Evolutionary conservation across 2,113 vertebrate species (phyloP), one percentile per base, ranked within the genome.

Genomic region (Turnix velox): DNA sequence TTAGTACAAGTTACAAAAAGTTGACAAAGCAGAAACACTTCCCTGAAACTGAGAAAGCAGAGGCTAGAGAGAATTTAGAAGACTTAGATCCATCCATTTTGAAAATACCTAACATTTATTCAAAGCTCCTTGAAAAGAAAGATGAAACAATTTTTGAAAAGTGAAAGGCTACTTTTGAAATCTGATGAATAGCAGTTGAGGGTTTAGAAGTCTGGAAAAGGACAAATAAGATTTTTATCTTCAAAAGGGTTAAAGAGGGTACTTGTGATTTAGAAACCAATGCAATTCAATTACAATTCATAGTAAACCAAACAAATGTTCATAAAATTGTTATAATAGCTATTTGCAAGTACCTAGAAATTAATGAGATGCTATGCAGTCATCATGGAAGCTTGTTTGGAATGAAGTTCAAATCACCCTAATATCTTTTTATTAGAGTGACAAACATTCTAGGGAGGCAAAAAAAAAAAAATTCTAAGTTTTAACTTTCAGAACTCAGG

Each of bases 141-240:
- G 72, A 52, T 59, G 62, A 93, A 75, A 18, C 12, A 59, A 67
- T 74, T 72, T 54, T 71, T 33, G 14, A 40, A 46, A 71, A 87
- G 30, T 77, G 66, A 84, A 95, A 87, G 48, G 39, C 45, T 69
- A n/a, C 57, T 27, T 94, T 89, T 91, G 66, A 84, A 91, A 84
- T 39, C 18, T 81, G 52, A 31, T 59, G 12, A 89, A 65, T 35
- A 79, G 10, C 8, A 25, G 40, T 37, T 72, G 18, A 33, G 8
- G n/a, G 79, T 90, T 90, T 82, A 68, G 40, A 87, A 90, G 25
- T 33, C 46, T 73, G 8, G 15, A 51, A 90, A 89, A 78, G 30
- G 27, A 67, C 39, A 81, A 71, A 40, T 58, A 48, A 62, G 35
- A 55, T 72, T 82, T 84, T 33, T 67, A 1, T 25, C 72, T 90